These are phyloP conservation scores for Falco columbarius DNA, from an alignment of 2,797 vertebrate genomes.

Conservation along the genomic window DNA sequence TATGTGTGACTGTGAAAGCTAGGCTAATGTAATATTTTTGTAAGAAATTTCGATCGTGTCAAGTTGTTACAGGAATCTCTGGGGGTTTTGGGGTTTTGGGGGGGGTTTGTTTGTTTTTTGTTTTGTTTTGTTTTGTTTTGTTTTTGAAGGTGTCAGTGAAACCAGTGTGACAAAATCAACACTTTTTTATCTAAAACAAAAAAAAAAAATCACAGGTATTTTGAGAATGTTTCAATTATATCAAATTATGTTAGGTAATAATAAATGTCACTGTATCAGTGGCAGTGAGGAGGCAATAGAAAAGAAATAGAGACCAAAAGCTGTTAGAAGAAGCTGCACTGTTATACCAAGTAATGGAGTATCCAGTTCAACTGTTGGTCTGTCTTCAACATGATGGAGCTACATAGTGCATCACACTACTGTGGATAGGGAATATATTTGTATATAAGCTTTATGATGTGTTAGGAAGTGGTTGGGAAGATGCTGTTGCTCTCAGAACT, in stretches of 20 bases:
- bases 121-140: not conserved
- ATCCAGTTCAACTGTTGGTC: not conserved
- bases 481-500: not conserved
- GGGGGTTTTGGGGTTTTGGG: not conserved
- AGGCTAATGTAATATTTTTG: not conserved
- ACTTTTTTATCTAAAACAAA: not conserved
- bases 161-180: not conserved
- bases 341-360: not conserved
- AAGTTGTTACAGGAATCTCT: not conserved
- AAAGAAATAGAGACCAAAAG: not conserved
- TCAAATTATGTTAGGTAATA: not conserved
- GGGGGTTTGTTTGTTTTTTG: too few relatives aligned
- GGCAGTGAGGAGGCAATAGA: not conserved
- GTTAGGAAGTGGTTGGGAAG: not conserved
- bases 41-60: not conserved
- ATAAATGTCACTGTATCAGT: not conserved
- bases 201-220: fast-evolving
- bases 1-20: not conserved
- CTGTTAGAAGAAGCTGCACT: not conserved
- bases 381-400: not conserved
- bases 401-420: not conserved
- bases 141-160: not conserved
- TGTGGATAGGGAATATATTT: not conserved
- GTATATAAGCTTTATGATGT: not conserved
- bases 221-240: not conserved